phyloP scores from a whole-genome alignment of 2,888 invertebrate species.

The Acleris literana region DNA sequence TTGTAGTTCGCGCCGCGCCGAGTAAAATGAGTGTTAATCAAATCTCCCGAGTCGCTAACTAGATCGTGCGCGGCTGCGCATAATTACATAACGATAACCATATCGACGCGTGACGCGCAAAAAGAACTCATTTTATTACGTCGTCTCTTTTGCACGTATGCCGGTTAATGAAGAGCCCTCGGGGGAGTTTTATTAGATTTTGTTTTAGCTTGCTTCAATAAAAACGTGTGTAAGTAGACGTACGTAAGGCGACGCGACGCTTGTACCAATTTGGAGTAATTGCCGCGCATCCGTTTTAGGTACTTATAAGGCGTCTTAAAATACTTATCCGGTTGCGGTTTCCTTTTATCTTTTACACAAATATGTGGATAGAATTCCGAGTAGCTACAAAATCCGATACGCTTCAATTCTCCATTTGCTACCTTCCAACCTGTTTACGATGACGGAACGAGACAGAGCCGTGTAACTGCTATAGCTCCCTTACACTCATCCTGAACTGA shows the following conservation, averaged over 20 bases:
- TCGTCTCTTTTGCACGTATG: constrained; percentile 36
- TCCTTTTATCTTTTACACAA: neutral
- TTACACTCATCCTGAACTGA: too few species aligned
- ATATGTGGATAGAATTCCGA: neutral
- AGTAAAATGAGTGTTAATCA: constrained; percentile 30
- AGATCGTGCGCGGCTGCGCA: constrained; percentile 16
- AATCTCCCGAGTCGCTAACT: constrained; percentile 14
- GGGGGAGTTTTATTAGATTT: constrained; percentile 35
- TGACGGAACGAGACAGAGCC: too few species aligned
- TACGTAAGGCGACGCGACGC: constrained; percentile 7
- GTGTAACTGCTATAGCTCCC: too few species aligned
- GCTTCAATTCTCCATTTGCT: constrained; percentile 1
- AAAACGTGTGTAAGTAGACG: constrained; percentile 22
- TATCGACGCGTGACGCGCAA: constrained; percentile 30
- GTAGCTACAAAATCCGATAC: neutral
- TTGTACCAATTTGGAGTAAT: constrained; percentile 26
- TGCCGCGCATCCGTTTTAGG: constrained; percentile 12
- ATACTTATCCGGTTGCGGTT: neutral
- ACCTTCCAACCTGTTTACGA: neutral
- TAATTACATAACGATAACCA: constrained; percentile 38
- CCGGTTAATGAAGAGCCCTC: constrained; percentile 35
- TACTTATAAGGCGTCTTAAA: neutral
- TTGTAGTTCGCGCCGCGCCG: constrained; percentile 9
- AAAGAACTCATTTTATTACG: constrained; percentile 35
- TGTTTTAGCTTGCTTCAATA: constrained; percentile 33